A percentile compares a stretch with the other conserved stretches of the same genome.
Conservation (phyloP, 2,113 vertebrate genomes). For the Murina feae region DNA sequence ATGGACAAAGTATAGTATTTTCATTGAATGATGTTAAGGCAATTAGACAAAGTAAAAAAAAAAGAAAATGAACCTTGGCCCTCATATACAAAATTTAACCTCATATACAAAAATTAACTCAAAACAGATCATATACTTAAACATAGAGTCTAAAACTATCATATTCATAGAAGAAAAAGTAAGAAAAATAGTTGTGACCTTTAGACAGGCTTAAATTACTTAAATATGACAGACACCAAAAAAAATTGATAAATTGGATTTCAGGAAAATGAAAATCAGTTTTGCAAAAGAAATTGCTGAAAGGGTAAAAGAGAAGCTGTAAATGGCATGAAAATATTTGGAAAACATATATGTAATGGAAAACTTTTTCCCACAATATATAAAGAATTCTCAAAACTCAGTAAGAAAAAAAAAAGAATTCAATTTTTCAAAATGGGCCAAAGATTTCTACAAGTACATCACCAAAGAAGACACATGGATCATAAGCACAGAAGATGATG, state of each 20-base stretch:
- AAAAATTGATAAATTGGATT: background rate
- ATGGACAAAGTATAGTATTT: background rate
- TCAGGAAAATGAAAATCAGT: background rate
- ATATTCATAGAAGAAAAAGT: background rate
- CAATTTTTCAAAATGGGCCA: background rate
- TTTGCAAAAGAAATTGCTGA: background rate
- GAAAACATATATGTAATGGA: background rate
- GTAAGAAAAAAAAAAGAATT: background rate
- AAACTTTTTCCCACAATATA: background rate
- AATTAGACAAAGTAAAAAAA: background rate
- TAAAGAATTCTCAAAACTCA: background rate
- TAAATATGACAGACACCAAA: background rate
- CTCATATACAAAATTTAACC: no score
- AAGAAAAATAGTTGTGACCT: background rate
- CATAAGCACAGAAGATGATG: background rate
- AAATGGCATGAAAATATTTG: slow-evolving; percentile 19
- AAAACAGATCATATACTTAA: background rate
- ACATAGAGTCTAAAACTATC: background rate
- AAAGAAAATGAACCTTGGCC: background rate
- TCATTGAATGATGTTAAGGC: slow-evolving; percentile 7
- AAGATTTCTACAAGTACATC: background rate
- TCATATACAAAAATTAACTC: background rate
- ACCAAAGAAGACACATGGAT: background rate
- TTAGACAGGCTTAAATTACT: background rate
- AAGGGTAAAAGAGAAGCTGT: background rate